Evolutionary conservation across 2,113 vertebrate species (phyloP), one percentile per base, ranked within the genome.

Genomic region (Tor tambroides): DNA sequence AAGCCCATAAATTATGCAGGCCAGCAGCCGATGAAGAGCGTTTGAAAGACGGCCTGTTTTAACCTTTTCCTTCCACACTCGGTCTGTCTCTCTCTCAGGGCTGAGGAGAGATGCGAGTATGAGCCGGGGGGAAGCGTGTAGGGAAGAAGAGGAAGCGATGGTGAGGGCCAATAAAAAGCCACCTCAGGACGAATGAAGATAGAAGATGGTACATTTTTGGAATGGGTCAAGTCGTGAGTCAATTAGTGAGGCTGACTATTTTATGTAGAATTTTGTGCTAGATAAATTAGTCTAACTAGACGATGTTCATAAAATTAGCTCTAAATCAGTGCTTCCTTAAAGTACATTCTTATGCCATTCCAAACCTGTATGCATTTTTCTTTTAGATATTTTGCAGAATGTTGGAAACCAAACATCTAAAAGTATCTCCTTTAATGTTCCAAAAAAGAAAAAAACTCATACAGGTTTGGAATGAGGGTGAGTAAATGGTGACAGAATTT

Each of bases 1-100:
- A 92, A 93, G 92, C 82, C 87, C 89, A 94, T 95, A 92, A 93
- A 95, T 95, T 92, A 95, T 95, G 92, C 93, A 95, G 89, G 75
- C 79, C 30, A 85, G 86, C 81, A 86, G 91, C 90, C 83, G 89
- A 92, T 92, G 94, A 92, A 91, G 91, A 91, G 79, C 83, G 69
- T 91, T 92, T 94, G 92, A 94, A 93, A 92, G 94, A 93, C 92
- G 87, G 89, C 88, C 90, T 90, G 89, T 92, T 93, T 92, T 93
- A 95, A 93, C 93, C 92, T 93, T 90, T 92, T 90, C 87, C 93
- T 93, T 90, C 93, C 85, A 56, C 46, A 43, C 56, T 84, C 80
- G 26, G 51, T 41, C 23, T 75, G 4, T 49, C 19, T 63, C 23
- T 51, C 14, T 81, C 77, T 67, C 46, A 65, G 38, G 78, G 26